Evolutionary conservation across 2,888 invertebrate genomes (phyloP).

Genomic region (Atrina japonica): DNA sequence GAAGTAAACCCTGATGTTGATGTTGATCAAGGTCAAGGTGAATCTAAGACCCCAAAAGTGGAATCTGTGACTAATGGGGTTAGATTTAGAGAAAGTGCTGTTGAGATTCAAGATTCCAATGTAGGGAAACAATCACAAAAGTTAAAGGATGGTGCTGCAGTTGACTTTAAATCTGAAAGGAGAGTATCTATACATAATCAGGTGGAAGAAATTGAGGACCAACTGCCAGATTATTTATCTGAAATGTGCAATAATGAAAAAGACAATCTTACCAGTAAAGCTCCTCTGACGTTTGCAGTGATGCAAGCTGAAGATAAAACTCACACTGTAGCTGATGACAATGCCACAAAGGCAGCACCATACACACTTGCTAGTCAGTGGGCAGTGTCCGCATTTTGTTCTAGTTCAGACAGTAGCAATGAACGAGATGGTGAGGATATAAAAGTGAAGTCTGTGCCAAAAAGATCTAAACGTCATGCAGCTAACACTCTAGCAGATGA

Average conservation of each 20-base stretch:
- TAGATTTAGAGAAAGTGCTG: conserved; percentile 5
- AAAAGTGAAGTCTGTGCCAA: conserved; percentile 58
- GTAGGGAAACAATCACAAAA: not conserved
- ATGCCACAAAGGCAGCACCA: conserved; percentile 79
- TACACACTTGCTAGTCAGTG: conserved; percentile 95
- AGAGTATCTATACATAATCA: conserved; percentile 21
- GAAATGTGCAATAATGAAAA: conserved; percentile 61
- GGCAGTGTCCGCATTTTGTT: conserved; percentile 94
- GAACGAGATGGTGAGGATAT: conserved; percentile 61
- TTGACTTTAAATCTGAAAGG: conserved; percentile 16
- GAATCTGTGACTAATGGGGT: conserved; percentile 21
- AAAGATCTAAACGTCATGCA: conserved; percentile 54
- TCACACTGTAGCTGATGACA: conserved; percentile 75
- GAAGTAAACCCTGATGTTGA: not conserved
- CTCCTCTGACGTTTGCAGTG: conserved; percentile 70
- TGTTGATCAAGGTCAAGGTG: not conserved
- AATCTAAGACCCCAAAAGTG: not conserved
- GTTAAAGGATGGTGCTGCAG: conserved; percentile 9
- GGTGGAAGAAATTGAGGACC: conserved; percentile 9
- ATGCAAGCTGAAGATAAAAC: conserved; percentile 75
- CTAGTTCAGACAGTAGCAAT: conserved; percentile 88
- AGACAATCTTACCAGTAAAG: conserved; percentile 65
- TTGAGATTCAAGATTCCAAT: not conserved
- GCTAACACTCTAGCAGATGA: conserved; percentile 72
- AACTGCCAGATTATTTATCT: conserved; percentile 9